Percentiles rank a stretch among this genome's conserved stretches.
Conservation (phyloP, 2,113 vertebrate genomes). For the Progne subis region DNA sequence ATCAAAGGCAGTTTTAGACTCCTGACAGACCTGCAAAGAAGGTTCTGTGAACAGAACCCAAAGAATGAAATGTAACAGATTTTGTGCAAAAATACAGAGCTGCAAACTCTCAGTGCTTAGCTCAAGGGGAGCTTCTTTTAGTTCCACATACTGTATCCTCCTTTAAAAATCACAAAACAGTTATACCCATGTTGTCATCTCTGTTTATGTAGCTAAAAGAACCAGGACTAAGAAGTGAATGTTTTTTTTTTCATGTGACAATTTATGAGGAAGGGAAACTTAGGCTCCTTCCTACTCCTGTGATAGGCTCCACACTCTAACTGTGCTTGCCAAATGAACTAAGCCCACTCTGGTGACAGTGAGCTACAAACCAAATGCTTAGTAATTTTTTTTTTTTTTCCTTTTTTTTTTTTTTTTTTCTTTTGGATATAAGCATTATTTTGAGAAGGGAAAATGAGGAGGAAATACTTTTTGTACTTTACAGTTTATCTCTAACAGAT, state of each 20-base stretch:
- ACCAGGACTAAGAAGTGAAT: background rate
- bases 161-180: background rate
- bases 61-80: background rate
- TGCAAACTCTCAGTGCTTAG: background rate
- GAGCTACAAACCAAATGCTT: background rate
- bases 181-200: background rate
- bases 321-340: background rate
- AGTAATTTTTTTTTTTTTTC: background rate
- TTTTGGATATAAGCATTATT: background rate
- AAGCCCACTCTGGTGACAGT: background rate
- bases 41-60: background rate
- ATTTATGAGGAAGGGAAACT: background rate
- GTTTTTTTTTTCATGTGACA: background rate
- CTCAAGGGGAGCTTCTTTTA: background rate
- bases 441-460: constrained; percentile 21
- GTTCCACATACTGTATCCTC: background rate
- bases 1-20: background rate
- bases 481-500: background rate
- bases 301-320: background rate
- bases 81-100: background rate
- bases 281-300: background rate
- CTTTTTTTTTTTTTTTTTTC: background rate
- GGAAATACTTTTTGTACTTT: background rate
- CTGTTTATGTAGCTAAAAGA: background rate
- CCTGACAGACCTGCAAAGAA: background rate